These are phyloP conservation scores for Metellina segmentata DNA, from an alignment of 2,888 invertebrate species.

Conservation along the genomic window DNA sequence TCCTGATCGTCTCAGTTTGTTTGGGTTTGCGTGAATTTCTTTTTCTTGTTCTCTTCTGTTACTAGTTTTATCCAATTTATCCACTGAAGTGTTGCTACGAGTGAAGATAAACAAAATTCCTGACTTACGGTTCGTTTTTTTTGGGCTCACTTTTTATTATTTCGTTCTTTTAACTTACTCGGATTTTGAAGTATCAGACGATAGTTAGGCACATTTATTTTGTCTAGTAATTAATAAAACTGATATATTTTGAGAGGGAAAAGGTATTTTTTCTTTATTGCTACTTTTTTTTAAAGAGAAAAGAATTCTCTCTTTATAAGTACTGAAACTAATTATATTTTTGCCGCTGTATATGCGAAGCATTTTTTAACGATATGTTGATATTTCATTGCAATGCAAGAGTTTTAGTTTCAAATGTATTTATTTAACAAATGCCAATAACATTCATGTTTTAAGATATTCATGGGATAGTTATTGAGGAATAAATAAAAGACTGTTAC, in stretches of 20 bases:
- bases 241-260: not conserved
- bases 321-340: not conserved
- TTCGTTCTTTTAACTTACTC: not conserved
- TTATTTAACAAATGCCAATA: no score
- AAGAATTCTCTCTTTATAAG: not conserved
- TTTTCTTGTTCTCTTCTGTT: not conserved
- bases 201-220: not conserved
- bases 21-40: slow-evolving; percentile 3
- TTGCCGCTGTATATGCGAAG: no score
- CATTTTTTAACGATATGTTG: no score
- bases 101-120: slow-evolving; percentile 51
- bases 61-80: slow-evolving; percentile 51
- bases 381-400: no score
- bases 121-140: slow-evolving; percentile 32
- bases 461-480: no score
- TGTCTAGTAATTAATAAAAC: slow-evolving; percentile 18
- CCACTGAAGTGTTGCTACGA: slow-evolving; percentile 22
- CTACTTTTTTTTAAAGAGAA: not conserved
- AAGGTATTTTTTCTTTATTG: not conserved
- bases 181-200: slow-evolving; percentile 13
- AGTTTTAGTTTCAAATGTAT: no score
- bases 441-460: no score
- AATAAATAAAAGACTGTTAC: no score
- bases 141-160: not conserved
- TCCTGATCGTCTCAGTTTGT: not conserved